Conservation (phyloP, 2,113 vertebrate species). For the Oreochromis aureus region DNA sequence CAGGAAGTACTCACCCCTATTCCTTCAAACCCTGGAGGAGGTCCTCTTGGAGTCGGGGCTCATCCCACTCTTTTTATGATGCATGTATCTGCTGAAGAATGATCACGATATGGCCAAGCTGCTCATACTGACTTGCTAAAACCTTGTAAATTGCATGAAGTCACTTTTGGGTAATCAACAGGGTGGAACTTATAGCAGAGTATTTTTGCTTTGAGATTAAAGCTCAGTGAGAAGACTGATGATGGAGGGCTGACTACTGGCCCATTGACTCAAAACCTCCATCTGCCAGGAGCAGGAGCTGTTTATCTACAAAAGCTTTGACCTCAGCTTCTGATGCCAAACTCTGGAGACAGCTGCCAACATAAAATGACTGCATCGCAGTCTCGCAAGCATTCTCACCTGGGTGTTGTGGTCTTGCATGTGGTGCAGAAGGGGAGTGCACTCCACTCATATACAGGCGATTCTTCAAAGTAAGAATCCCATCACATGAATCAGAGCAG, state of each 20-base stretch:
- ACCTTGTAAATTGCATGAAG: neutral
- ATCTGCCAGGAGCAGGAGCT: neutral
- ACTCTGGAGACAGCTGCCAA: neutral
- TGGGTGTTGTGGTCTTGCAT: neutral
- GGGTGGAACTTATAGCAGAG: neutral
- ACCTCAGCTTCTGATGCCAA: neutral
- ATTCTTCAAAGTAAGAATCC: neutral
- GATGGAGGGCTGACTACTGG: neutral
- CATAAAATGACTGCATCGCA: neutral
- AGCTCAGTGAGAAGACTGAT: neutral
- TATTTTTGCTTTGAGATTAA: neutral
- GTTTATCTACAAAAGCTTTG: neutral
- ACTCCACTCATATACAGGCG: neutral
- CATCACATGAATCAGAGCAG: neutral
- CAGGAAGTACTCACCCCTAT: neutral
- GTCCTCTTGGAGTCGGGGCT: neutral
- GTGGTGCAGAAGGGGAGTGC: neutral
- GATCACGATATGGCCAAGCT: neutral
- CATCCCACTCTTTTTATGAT: neutral
- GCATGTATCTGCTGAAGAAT: neutral
- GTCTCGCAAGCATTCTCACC: neutral
- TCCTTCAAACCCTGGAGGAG: neutral
- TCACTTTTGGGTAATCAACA: neutral
- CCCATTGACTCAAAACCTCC: neutral
- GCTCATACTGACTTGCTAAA: neutral